These are phyloP conservation scores for Dendrocincla fuliginosa DNA, from an alignment of 2,797 vertebrate species.

Conservation along the genomic window DNA sequence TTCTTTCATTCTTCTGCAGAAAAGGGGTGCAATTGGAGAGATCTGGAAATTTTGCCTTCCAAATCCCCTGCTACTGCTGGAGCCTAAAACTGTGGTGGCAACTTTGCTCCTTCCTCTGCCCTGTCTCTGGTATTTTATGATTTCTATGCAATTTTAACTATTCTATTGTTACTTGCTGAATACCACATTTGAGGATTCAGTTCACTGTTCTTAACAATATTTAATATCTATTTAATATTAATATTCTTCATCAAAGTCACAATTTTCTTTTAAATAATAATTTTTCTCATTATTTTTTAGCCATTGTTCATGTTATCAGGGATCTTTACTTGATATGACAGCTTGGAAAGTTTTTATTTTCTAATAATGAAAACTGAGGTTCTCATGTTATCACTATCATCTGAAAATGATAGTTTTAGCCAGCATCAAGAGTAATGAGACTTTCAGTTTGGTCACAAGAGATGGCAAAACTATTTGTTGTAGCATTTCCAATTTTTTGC, in stretches of 20 bases:
- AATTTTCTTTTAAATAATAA: background rate
- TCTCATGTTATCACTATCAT: background rate
- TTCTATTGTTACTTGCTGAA: background rate
- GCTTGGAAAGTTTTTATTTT: slow-evolving; percentile 24
- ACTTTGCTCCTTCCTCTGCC: background rate
- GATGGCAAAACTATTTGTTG: slow-evolving; percentile 26
- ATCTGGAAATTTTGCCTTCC: background rate
- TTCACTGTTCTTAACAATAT: background rate
- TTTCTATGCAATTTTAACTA: background rate
- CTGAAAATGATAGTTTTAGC: slow-evolving; percentile 22
- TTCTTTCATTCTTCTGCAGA: background rate
- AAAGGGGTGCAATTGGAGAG: background rate
- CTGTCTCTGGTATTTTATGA: background rate
- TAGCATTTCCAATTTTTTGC: slow-evolving; percentile 25
- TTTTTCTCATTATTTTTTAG: background rate
- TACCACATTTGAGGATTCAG: background rate
- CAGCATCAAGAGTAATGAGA: slow-evolving; percentile 33
- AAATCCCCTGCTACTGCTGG: background rate
- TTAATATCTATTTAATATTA: slow-evolving; percentile 22
- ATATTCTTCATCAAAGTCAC: slow-evolving; percentile 29
- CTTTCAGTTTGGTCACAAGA: slow-evolving; percentile 19
- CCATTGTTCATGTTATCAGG: background rate
- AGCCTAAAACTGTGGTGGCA: background rate
- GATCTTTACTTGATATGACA: background rate
- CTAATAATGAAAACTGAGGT: slow-evolving; percentile 20